Conservation (phyloP, 2,113 vertebrate species). For the Podocnemis expansa region DNA sequence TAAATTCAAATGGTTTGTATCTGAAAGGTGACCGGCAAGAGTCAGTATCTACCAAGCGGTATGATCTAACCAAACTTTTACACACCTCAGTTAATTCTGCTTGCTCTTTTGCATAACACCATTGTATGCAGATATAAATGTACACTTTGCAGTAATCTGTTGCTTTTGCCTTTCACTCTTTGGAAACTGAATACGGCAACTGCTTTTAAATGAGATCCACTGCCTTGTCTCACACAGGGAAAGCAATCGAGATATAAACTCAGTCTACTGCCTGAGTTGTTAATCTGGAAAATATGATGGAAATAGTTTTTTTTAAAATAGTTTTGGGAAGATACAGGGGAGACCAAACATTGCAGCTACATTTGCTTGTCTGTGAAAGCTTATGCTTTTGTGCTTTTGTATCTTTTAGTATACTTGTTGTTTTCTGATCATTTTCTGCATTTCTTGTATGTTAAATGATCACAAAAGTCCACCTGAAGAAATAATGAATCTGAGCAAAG, state of each 20-base stretch:
- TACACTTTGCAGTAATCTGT: constrained; percentile 73
- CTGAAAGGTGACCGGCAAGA: constrained; percentile 97
- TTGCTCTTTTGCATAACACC: constrained; percentile 83
- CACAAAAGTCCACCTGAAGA: constrained; percentile 3
- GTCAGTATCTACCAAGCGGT: constrained; percentile 94
- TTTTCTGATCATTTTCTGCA: constrained; percentile 62
- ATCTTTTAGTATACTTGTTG: constrained; percentile 58
- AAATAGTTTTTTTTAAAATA: background rate
- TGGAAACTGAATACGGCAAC: constrained; percentile 62
- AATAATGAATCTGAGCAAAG: constrained; percentile 26
- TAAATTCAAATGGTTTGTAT: constrained; percentile 91
- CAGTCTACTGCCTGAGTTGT: constrained; percentile 38
- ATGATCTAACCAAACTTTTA: constrained; percentile 89
- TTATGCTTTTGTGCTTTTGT: constrained; percentile 61
- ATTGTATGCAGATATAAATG: constrained; percentile 72
- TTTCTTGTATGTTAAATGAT: constrained; percentile 55
- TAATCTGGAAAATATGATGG: constrained; percentile 10
- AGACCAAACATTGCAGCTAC: constrained; percentile 44
- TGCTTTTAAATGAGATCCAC: constrained; percentile 74
- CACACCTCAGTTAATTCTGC: constrained; percentile 85
- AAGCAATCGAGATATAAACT: constrained; percentile 50
- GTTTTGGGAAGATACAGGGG: background rate
- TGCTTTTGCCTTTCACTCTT: constrained; percentile 81
- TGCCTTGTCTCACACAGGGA: constrained; percentile 71
- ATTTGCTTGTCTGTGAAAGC: constrained; percentile 47